Evolutionary conservation across 2,113 vertebrate genomes (phyloP), one percentile per base, ranked within the genome.

Genomic region (Pipa parva): DNA sequence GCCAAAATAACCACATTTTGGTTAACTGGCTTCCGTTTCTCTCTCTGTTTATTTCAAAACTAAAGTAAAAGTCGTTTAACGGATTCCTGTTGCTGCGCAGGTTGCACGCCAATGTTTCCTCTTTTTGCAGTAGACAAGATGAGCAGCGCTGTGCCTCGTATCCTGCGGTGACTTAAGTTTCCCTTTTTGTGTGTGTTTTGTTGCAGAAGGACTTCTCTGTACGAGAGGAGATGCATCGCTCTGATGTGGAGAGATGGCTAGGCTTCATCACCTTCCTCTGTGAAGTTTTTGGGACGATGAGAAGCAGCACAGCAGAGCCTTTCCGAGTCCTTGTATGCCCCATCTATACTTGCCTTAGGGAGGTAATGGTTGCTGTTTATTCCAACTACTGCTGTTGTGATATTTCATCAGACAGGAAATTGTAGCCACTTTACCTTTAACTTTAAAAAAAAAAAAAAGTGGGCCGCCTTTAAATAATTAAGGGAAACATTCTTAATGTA

Each of bases 191-290:
- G 31, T 77, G 3, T 82, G 72, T 74, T 78, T 74, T 74, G 39
- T 74, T 74, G 39, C 91, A 99, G 97, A 93, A 87, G 72, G 97
- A 99, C 81, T 99, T 98, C 81, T 89, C 89, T 1, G 85, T 85
- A 58, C 86, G 97, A 5, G 93, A 93, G 68, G 91, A 91, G 80
- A 83, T 98, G 63, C 96, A 93, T 85, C 92, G 88, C 77, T 84
- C 79, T 0, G 94, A 99, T 0, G 95, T 97, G 82, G 96, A 99
- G 79, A 83, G 84, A 73, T 99, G 97, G 97, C 80, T 99, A 63
- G 97, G 96, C 27, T 99, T 99, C 89, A 97, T 99, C 90, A 99
- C 95, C 58, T 97, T 99, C 58, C 86, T 99, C 72, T 98, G 97
- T 0, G 96, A 99, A 75, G 96, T 98, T 65, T 99, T 98, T 0